A percentile compares a stretch with the other conserved stretches of the same genome.
Evolutionary conservation across 1,140 invertebrate species (phyloP).

Genomic region (Zaprionus kolodkinae): DNA sequence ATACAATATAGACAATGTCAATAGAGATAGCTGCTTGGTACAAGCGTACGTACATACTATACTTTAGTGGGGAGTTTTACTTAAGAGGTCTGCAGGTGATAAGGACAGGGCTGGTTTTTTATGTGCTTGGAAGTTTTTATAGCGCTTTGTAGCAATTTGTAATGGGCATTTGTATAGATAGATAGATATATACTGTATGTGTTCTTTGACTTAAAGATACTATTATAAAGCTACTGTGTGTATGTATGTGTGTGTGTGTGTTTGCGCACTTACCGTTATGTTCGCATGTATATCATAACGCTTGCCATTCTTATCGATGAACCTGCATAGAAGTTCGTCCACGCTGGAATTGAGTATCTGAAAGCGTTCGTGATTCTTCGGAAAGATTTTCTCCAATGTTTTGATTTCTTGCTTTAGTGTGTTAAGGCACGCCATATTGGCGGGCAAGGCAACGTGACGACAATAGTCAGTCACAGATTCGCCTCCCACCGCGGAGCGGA

Average conservation of each 20-base stretch:
- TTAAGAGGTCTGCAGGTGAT: background rate
- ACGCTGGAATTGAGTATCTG: conserved; percentile 98
- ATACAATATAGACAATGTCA: too few relatives aligned
- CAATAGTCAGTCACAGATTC: conserved; percentile 39
- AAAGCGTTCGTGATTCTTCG: conserved; percentile 98
- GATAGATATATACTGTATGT: background rate
- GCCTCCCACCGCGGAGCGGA: conserved; percentile 22
- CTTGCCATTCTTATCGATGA: conserved; percentile 96
- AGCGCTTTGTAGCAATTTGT: background rate
- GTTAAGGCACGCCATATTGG: conserved; percentile 97
- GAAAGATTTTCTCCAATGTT: conserved; percentile 97
- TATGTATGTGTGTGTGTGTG: background rate
- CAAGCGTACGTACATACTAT: too few relatives aligned
- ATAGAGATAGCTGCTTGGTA: too few relatives aligned
- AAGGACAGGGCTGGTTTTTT: background rate
- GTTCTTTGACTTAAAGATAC: conserved; percentile 17
- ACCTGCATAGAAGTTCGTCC: conserved; percentile 98
- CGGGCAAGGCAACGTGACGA: conserved; percentile 63
- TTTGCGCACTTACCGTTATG: conserved; percentile 94
- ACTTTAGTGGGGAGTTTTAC: background rate
- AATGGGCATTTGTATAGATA: background rate
- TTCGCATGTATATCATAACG: conserved; percentile 99
- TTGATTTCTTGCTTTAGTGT: conserved; percentile 99
- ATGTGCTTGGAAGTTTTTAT: background rate
- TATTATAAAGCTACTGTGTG: background rate